Base-by-base conservation (phyloP, 2,888 invertebrate species). In the Dynastes maya region DNA sequence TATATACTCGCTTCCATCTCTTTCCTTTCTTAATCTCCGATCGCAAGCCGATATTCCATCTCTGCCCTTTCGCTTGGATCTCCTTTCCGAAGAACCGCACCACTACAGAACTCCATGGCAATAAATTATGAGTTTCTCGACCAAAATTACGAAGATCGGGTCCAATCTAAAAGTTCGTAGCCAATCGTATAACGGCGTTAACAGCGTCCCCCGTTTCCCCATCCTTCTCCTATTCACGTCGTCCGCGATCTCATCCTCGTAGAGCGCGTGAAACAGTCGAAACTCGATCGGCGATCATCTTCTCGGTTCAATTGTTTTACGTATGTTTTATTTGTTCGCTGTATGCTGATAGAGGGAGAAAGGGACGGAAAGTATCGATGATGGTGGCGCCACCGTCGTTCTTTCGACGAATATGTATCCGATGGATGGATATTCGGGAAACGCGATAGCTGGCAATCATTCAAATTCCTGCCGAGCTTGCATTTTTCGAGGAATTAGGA, bases 71-170 rank as follows among this genome's bases (percentile, higher is more conserved):
- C 16, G 55, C 22, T 22, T 58, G 16, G n/a, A 53, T 2, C 22
- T 16, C n/a, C 22, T 22, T 4, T 45, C 45, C 45, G 9, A 22
- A 8, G 55, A 58, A 58, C 16, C 72, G 40, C 61, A 32, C 76
- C 49, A 45, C 49, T 65, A 64, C 40, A 40, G 29, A 27, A n/a
- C 6, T 13, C 32, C 58, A 9, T 27, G 71, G 85, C 85, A 84
- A 87, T 87, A 87, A 87, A 87, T 87, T 87, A 86, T 86, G 86
- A 86, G 85, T 86, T 87, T 85, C 85, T 84, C 85, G 86, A 87
- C 87, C 87, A 86, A 87, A 87, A 87, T 87, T 86, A 86, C 87
- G 83, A 86, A 87, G 87, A 87, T 86, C 85, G 86, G 86, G 85
- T 86, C 85, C 85, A 87, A 87, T 87, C 87, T 86, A 85, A 87